Evolutionary conservation across 2,797 vertebrate genomes (phyloP), one percentile per base, ranked within the genome.

Genomic region (Peromyscus attwateri): DNA sequence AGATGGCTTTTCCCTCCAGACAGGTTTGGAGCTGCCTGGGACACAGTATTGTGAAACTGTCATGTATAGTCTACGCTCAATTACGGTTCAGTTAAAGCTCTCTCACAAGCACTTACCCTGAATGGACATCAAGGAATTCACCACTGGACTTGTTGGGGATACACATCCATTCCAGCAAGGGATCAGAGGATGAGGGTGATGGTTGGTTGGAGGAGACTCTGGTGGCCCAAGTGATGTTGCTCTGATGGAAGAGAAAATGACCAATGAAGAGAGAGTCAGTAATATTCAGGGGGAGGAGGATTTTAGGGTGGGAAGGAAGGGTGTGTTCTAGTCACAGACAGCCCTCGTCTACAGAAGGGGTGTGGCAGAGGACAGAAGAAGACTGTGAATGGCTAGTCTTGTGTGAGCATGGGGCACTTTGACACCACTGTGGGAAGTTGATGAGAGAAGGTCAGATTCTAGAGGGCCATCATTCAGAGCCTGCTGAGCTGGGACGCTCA

Each of bases 401-500:
- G 8, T 62, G 25, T 27, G 43, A 85, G 6, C 31, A 34, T 49
- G 62, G 62, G 19, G 31, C 4, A 14, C 64, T 49, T 68, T 49
- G 82, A 34, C 49, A 23, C 6, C 29, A 68, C 40, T 34, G 40
- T 68, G 40, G 29, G 31, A 52, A 52, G 16, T 3, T 55, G 52
- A 55, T 16, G 4, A 46, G 21, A 52, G 64, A 52, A 87, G 31
- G 19, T n/a, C 83, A 68, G 43, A 21, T 34, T 66, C 43, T 49
- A 68, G 40, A 29, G 37, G 21, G 7, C 3, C 1, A 27, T 27
- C 0, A 1, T 40, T 9, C 3, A 1, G 37, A 64, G 49, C 8
- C 55, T 8, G 0, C 14, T 16, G 37, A 73, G 16, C 64, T 49
- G 77, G 70, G 82, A 17, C 9, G 0, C 27, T 23, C 0, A 52